Conservation (phyloP, 2,797 vertebrate species). For the Hydrocynus forskahlii region DNA sequence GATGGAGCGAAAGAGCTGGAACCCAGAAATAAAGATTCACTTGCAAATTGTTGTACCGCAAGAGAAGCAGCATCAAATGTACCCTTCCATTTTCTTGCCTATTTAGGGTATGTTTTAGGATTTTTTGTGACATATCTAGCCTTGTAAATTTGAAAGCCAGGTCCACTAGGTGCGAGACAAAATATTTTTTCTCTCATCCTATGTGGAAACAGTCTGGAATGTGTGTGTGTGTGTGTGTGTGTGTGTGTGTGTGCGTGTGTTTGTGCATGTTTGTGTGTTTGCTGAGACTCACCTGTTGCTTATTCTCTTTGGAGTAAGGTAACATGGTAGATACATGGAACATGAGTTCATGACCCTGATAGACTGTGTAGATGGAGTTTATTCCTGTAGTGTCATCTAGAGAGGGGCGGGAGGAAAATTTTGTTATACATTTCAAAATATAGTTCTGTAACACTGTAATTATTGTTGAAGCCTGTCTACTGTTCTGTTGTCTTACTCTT, state of each 20-base stretch:
- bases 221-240: too few relatives aligned
- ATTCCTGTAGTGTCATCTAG: slow-evolving; percentile 96
- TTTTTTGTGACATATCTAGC: not conserved
- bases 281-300: slow-evolving; percentile 86
- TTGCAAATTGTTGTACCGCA: not conserved
- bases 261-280: not conserved
- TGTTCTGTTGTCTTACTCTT: slow-evolving; percentile 84
- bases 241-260: too few relatives aligned
- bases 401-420: not conserved
- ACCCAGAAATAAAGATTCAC: not conserved
- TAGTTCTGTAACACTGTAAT: not conserved
- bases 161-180: too few relatives aligned
- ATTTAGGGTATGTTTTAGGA: not conserved
- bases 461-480: not conserved
- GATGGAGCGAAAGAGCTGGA: not conserved
- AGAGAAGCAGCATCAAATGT: not conserved
- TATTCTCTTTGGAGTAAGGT: slow-evolving; percentile 98
- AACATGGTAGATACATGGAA: slow-evolving; percentile 99
- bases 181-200: too few relatives aligned
- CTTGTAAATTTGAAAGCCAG: not conserved
- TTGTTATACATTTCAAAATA: too few relatives aligned
- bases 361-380: slow-evolving; percentile 94
- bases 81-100: not conserved
- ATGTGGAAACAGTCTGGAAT: too few relatives aligned
- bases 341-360: slow-evolving; percentile 99